Base-by-base conservation (phyloP, 2,113 vertebrate species). In the Pygoscelis antarcticus region DNA sequence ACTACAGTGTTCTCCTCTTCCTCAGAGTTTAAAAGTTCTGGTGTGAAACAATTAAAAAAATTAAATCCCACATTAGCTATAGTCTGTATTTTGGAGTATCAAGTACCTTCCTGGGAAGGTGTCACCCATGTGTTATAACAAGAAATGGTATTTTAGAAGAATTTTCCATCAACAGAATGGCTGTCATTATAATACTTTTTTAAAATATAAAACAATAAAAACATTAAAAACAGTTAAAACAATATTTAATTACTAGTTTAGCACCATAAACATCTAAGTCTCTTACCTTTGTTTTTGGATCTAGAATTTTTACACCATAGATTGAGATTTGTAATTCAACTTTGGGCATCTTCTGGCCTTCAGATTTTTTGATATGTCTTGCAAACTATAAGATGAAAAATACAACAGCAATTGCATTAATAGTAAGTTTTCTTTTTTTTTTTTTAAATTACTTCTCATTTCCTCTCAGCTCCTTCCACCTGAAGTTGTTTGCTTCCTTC, bases 291-390 rank as follows among this genome's bases (percentile, higher is more conserved):
- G 99, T 98, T 97, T 99, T 99, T 65, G 98, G 98, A 82, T 99
- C 99, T 75, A 99, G 97, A 97, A 99, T 99, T 98, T 99, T 99
- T 87, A 99, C 99, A 22, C 99, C 99, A 78, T 99, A 99, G 95
- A 99, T 99, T 83, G 99, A 99, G 96, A 99, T 99, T 95, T 99
- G 99, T 84, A 99, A 92, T 85, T 99, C 99, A 97, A 99, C 99
- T 97, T 99, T 99, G 32, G 99, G 99, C 1, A 96, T 99, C 98
- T 99, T 99, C 98, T 99, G 99, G 49, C 99, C 99, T 98, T 99
- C 99, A 10, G 99, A 99, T 97, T 99, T 99, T 97, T 99, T 99
- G 89, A 99, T 99, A 55, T 99, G 99, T 88, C 99, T 99, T 97
- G 99, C 99, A 98, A 99, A 99, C 99, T 99, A 70, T 25, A 97